Conservation (phyloP, 2,797 vertebrate species). For the Salmo trutta region DNA sequence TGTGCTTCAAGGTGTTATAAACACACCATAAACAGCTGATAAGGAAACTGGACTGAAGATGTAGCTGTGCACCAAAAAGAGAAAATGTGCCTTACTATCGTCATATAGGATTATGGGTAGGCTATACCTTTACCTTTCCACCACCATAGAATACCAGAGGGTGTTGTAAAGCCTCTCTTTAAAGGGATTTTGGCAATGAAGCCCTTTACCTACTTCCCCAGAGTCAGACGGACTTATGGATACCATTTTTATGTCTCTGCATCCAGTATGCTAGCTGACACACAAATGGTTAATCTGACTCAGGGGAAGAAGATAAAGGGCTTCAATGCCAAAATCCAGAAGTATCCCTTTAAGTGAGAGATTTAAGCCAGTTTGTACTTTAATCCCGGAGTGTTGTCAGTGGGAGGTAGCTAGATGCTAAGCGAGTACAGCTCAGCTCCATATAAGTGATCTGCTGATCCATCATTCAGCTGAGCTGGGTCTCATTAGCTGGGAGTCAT, state of each 20-base stretch:
- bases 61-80: neutral
- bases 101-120: neutral
- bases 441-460: constrained; percentile 12
- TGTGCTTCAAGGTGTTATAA: neutral
- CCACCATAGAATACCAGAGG: neutral
- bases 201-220: no score
- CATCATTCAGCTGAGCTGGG: neutral
- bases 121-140: neutral
- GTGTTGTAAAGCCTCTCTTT: neutral
- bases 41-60: neutral
- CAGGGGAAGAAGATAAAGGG: no score
- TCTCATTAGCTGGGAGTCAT: neutral
- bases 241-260: no score
- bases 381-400: neutral
- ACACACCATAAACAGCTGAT: neutral
- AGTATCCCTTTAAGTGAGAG: neutral
- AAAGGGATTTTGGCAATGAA: no score
- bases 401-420: neutral
- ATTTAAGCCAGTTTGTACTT: constrained; percentile 9
- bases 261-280: no score
- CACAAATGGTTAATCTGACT: no score
- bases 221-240: no score
- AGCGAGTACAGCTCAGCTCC: constrained; percentile 7
- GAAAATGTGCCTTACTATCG: neutral
- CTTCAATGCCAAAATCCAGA: no score